phyloP scores from a whole-genome alignment of 2,888 invertebrate species.

The Philaethria dido region DNA sequence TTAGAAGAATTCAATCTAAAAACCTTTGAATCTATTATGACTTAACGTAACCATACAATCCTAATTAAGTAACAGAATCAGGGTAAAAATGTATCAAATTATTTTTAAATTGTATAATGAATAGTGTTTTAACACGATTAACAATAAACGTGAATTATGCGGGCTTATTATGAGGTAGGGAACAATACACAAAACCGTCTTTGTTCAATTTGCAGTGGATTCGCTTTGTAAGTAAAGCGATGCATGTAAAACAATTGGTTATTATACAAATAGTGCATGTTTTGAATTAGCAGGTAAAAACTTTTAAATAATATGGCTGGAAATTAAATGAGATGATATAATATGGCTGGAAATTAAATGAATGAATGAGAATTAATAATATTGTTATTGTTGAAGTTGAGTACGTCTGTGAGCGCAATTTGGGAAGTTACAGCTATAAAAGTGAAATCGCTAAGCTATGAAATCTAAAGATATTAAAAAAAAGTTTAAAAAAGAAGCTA shows the following conservation, averaged over 20 bases:
- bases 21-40: too few relatives aligned
- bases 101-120: conserved; percentile 11
- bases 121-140: conserved; percentile 33
- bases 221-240: conserved; percentile 34
- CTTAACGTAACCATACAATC: too few relatives aligned
- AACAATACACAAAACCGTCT: conserved; percentile 39
- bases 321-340: not conserved
- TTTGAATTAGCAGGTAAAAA: conserved; percentile 13
- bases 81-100: conserved; percentile 19
- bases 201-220: conserved; percentile 40
- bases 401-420: too few relatives aligned
- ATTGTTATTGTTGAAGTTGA: too few relatives aligned
- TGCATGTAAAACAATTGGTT: conserved; percentile 34
- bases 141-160: conserved; percentile 40
- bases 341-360: too few relatives aligned
- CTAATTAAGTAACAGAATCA: not conserved
- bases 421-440: too few relatives aligned
- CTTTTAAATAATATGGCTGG: not conserved
- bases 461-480: too few relatives aligned
- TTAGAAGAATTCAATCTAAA: too few relatives aligned
- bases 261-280: conserved; percentile 18
- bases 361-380: too few relatives aligned
- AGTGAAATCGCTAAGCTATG: too few relatives aligned
- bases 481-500: too few relatives aligned
- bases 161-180: conserved; percentile 44